Evolutionary conservation across 2,113 vertebrate species (phyloP).

Genomic region (Solea solea): DNA sequence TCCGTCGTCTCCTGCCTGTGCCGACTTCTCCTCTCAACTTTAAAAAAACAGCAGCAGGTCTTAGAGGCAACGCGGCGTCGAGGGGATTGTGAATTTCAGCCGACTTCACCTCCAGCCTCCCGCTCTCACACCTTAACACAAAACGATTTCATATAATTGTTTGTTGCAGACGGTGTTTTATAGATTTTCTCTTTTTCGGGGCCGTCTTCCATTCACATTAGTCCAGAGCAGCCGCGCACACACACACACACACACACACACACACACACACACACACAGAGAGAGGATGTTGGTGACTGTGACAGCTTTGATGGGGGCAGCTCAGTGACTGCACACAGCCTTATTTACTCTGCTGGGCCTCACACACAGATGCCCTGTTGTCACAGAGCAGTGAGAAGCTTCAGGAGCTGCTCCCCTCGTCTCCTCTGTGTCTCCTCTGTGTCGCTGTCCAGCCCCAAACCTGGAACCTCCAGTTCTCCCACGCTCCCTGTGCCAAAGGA

Average conservation of each 20-base stretch:
- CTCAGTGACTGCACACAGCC: slow-evolving; percentile 66
- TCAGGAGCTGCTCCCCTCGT: slow-evolving; percentile 52
- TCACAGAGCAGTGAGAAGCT: slow-evolving; percentile 48
- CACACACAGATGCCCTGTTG: slow-evolving; percentile 62
- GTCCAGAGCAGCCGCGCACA: slow-evolving; percentile 16
- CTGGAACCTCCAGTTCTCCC: slow-evolving; percentile 58
- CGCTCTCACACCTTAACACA: not conserved
- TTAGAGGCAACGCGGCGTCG: slow-evolving; percentile 16
- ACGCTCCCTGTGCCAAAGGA: slow-evolving; percentile 53
- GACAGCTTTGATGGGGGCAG: slow-evolving; percentile 70
- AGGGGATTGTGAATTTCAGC: slow-evolving; percentile 13
- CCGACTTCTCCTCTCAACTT: slow-evolving; percentile 26
- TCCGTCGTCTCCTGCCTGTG: slow-evolving; percentile 25
- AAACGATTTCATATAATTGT: slow-evolving; percentile 19
- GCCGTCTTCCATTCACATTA: slow-evolving; percentile 22
- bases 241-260: not conserved
- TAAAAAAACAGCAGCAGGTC: slow-evolving; percentile 23
- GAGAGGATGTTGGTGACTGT: slow-evolving; percentile 33
- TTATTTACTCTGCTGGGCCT: slow-evolving; percentile 60
- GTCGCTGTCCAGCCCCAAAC: slow-evolving; percentile 49
- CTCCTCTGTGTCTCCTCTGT: slow-evolving; percentile 62
- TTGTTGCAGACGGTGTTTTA: slow-evolving; percentile 39
- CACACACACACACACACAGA: slow-evolving; percentile 31
- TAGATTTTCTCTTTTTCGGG: slow-evolving; percentile 32
- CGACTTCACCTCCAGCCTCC: slow-evolving; percentile 17